Evolutionary conservation across 2,113 vertebrate genomes (phyloP), one percentile per base, ranked within the genome.

Genomic region (Thinocorus orbignyianus): DNA sequence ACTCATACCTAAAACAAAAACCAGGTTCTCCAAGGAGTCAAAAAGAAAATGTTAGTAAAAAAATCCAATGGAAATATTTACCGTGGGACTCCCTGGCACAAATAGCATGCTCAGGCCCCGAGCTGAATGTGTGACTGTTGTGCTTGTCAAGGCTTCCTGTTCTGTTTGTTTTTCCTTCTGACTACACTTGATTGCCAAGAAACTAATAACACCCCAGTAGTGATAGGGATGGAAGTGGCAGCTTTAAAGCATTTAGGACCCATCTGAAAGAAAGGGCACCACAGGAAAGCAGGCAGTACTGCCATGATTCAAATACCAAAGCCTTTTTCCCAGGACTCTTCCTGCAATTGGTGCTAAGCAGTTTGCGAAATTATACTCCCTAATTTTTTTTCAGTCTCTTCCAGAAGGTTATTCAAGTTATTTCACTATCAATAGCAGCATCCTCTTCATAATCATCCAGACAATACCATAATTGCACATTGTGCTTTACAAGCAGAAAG

Each of bases 81-180:
- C 68, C 0, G 0, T 22, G 62, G 91, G 93, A 90, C 88, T 93
- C 94, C 93, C 90, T 73, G 85, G 89, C 91, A 96, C 86, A 90
- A 90, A 64, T 17, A 81, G 51, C 0, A 0, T 16, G 65, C 54
- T 77, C 26, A 22, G 62, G 84, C 61, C 52, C 64, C 0, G 2
- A 88, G 79, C 74, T 44, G 72, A 94, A 77, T 8, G 20, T 92
- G 96, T 48, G 71, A 84, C 60, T 83, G 39, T 55, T 71, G 66
- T 92, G 81, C 86, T 95, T 96, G 91, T 96, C 95, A 94, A 92
- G 94, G 90, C 87, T 93, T 97, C 94, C 96, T 95, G 76, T 89
- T 93, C 89, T 96, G 95, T 96, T 97, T 97, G 93, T 96, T 97
- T 97, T 97, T 97, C 97, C 96, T 97, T 96, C 95, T 95, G 74